Percentiles rank a stretch among this genome's conserved stretches.
Conservation (phyloP, 1,140 invertebrate species). For the Bombus fervidus region DNA sequence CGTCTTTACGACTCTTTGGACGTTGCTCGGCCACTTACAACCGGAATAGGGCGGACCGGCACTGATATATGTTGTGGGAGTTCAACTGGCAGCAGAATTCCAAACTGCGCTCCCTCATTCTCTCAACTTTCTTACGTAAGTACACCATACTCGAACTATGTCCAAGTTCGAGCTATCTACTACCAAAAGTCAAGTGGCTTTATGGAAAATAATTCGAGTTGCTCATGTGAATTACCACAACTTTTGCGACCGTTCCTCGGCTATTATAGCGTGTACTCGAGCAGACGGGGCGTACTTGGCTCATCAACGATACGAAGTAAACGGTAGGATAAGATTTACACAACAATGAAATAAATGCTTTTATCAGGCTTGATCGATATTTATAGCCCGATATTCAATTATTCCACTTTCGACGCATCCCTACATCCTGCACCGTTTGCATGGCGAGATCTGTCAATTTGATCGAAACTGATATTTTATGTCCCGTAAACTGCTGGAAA, state of each 20-base stretch:
- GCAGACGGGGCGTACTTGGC: neutral
- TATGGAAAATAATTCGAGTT: conserved; percentile 49
- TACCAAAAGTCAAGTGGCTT: conserved; percentile 31
- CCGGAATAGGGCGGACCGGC: neutral
- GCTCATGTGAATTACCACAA: conserved; percentile 22
- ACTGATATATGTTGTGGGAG: conserved; percentile 30
- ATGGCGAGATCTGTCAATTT: neutral
- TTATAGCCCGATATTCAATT: conserved; percentile 14
- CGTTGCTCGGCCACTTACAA: neutral
- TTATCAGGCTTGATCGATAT: neutral
- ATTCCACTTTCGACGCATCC: neutral
- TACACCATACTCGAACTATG: conserved; percentile 20
- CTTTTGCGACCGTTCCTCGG: neutral
- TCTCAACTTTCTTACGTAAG: conserved; percentile 41
- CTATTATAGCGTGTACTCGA: neutral
- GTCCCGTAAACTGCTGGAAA: neutral
- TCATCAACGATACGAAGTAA: neutral
- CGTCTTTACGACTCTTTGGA: neutral
- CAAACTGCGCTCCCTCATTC: conserved; percentile 28
- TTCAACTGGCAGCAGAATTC: conserved; percentile 23
- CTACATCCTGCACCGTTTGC: neutral
- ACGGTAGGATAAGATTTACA: neutral
- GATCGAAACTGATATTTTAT: neutral
- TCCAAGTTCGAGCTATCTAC: conserved; percentile 20
- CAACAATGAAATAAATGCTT: neutral